phyloP scores from a whole-genome alignment of 2,113 vertebrate genomes.

The Aplodontia rufa region DNA sequence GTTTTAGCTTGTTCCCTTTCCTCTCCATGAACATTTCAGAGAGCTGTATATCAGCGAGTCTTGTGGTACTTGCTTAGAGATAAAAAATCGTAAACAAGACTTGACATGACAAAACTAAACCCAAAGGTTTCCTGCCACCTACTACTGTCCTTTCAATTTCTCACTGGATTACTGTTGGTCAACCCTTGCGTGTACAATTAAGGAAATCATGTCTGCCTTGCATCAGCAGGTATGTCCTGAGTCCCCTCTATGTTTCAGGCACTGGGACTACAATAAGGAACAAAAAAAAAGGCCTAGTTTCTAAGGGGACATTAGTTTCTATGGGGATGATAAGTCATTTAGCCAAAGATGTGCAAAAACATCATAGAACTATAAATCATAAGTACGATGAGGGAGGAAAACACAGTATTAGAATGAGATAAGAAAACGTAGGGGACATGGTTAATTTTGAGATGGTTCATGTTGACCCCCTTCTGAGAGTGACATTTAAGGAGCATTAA shows the following conservation, averaged over 20 bases:
- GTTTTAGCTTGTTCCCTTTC: too few species aligned
- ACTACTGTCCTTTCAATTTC: background rate
- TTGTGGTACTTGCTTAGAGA: background rate
- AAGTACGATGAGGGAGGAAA: background rate
- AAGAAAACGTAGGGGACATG: background rate
- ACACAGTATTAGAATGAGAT: background rate
- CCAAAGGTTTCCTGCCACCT: background rate
- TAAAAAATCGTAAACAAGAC: background rate
- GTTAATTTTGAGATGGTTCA: slow-evolving; percentile 12
- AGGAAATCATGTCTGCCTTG: background rate
- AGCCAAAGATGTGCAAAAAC: background rate
- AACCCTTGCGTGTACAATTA: background rate
- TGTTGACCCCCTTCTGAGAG: background rate
- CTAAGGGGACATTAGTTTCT: background rate
- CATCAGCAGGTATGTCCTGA: background rate
- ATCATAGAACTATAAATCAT: background rate
- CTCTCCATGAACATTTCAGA: background rate
- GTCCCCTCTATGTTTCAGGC: background rate
- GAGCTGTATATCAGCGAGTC: background rate
- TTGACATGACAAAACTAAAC: background rate
- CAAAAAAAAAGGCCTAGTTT: background rate
- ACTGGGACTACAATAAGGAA: background rate
- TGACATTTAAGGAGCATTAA: background rate
- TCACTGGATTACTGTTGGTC: background rate
- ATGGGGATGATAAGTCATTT: background rate